Percentiles rank a stretch among this genome's conserved stretches.
phyloP scores from a whole-genome alignment of 2,797 vertebrate genomes.

The Dicrostonyx torquatus region DNA sequence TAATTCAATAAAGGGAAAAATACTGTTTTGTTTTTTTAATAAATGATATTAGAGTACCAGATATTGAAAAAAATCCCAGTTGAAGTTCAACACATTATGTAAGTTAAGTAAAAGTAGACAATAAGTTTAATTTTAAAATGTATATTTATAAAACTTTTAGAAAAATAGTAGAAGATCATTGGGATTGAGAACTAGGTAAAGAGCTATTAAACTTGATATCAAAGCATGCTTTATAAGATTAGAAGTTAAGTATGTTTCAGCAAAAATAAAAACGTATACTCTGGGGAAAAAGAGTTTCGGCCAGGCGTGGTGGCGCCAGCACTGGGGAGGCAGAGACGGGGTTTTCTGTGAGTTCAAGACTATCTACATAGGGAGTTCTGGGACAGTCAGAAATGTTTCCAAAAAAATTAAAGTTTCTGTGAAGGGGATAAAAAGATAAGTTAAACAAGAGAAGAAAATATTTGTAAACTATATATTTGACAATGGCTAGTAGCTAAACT shows the following conservation, averaged over 20 bases:
- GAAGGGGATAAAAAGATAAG: background rate
- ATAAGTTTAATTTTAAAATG: conserved; percentile 4
- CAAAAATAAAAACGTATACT: conserved; percentile 3
- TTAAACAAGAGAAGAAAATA: background rate
- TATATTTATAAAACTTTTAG: background rate
- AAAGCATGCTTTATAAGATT: background rate
- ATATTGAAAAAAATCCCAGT: background rate
- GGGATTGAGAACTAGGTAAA: background rate
- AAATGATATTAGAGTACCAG: background rate
- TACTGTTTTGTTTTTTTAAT: background rate
- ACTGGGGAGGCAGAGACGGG: background rate
- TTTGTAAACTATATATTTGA: background rate
- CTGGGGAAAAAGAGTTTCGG: background rate
- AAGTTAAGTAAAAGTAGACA: background rate
- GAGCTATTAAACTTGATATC: background rate
- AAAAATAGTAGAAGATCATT: background rate
- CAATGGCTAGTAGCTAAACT: conserved; percentile 21
- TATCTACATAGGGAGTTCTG: background rate
- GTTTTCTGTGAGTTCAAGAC: background rate
- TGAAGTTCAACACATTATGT: background rate
- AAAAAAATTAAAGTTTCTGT: background rate
- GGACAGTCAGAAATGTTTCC: background rate
- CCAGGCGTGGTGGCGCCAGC: no score
- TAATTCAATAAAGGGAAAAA: conserved; percentile 15
- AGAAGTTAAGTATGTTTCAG: background rate